These are phyloP conservation scores for Sebastes matsubarae DNA, from an alignment of 2,797 vertebrate species.

Conservation along the genomic window DNA sequence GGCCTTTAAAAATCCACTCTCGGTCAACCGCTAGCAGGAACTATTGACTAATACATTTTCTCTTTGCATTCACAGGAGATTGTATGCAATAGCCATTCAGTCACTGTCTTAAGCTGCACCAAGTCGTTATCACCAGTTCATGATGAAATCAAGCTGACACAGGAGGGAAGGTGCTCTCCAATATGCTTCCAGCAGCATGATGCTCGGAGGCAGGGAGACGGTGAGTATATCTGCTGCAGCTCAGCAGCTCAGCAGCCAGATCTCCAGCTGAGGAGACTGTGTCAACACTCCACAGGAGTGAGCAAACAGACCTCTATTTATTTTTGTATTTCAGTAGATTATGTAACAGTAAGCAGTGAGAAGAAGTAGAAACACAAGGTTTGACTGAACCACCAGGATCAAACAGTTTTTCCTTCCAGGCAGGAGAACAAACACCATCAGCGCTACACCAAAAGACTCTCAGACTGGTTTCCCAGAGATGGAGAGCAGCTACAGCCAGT, in stretches of 20 bases:
- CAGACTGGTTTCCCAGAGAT: constrained; percentile 76
- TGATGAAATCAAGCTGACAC: constrained; percentile 84
- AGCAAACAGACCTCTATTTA: background rate
- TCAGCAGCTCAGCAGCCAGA: background rate
- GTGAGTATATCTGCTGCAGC: constrained; percentile 70
- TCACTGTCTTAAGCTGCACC: constrained; percentile 84
- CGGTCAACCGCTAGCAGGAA: background rate
- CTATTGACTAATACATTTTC: background rate
- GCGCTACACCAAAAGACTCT: constrained; percentile 61
- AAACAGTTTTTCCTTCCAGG: constrained; percentile 61
- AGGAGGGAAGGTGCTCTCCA: constrained; percentile 84
- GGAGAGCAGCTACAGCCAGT: constrained; percentile 76
- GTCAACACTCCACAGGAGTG: background rate
- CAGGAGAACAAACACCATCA: constrained; percentile 76
- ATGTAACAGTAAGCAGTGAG: background rate
- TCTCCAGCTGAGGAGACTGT: background rate
- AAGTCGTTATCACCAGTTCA: constrained; percentile 84
- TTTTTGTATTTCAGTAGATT: background rate
- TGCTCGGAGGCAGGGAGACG: constrained; percentile 81
- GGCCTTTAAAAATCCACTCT: too few species aligned
- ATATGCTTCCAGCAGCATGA: constrained; percentile 78
- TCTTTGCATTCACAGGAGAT: constrained; percentile 83
- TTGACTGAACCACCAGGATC: background rate
- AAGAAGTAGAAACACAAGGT: background rate
- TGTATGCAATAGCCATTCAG: constrained; percentile 84